Percentiles rank a stretch among this genome's conserved stretches.
Conservation (phyloP, 2,888 invertebrate genomes). For the Lottia scabra region DNA sequence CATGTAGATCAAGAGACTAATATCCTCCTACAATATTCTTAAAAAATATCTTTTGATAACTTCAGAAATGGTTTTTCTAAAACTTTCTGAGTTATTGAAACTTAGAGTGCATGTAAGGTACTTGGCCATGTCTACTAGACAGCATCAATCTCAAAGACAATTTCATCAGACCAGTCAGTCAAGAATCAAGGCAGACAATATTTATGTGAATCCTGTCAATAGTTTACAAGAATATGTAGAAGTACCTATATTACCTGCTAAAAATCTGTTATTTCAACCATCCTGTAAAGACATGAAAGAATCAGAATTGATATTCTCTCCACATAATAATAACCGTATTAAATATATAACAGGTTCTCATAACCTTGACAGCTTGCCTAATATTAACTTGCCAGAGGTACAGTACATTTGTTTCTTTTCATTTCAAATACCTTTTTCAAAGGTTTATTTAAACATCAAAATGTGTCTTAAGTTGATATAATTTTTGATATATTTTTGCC, state of each 20-base stretch:
- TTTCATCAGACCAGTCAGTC: background rate
- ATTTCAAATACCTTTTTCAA: too few relatives aligned
- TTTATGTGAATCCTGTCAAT: constrained; percentile 26
- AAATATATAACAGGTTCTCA: constrained; percentile 36
- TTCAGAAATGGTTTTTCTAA: too few relatives aligned
- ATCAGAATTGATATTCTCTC: constrained; percentile 34
- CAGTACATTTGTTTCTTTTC: background rate
- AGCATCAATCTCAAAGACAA: background rate
- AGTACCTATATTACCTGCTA: constrained; percentile 35
- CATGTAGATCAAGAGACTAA: too few relatives aligned
- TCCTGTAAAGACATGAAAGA: constrained; percentile 27
- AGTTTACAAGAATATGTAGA: constrained; percentile 28
- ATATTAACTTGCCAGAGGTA: constrained; percentile 43
- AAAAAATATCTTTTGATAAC: too few relatives aligned
- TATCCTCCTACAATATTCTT: too few relatives aligned
- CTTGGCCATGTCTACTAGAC: too few relatives aligned
- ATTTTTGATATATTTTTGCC: too few relatives aligned
- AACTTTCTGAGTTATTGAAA: too few relatives aligned
- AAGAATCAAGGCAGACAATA: background rate
- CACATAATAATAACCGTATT: constrained; percentile 28
- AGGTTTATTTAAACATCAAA: too few relatives aligned
- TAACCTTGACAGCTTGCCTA: constrained; percentile 34
- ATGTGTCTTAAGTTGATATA: too few relatives aligned
- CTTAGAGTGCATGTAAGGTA: too few relatives aligned
- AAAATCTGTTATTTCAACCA: constrained; percentile 37